Evolutionary conservation across 2,113 vertebrate species (phyloP).

Genomic region (Tor tambroides): DNA sequence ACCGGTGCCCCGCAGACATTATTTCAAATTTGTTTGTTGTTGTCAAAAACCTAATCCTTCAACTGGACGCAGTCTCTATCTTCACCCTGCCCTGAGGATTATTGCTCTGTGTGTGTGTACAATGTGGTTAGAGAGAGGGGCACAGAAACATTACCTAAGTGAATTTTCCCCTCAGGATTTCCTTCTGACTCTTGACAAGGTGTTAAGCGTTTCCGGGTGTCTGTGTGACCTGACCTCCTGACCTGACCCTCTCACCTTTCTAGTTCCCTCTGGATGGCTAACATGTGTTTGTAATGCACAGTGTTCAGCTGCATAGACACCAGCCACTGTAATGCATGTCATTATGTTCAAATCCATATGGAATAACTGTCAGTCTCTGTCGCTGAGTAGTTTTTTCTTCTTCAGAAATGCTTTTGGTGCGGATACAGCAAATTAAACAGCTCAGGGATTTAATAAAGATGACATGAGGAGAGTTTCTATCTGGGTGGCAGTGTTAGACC

Average conservation of each 20-base stretch:
- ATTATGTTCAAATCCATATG: neutral
- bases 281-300: neutral
- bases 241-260: slow-evolving; percentile 63
- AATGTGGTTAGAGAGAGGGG: slow-evolving; percentile 49
- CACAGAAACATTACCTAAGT: slow-evolving; percentile 60
- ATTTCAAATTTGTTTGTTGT: slow-evolving; percentile 38
- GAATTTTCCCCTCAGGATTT: slow-evolving; percentile 62
- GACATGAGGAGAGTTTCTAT: neutral
- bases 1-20: neutral
- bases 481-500: slow-evolving; percentile 59
- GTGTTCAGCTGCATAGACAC: slow-evolving; percentile 5
- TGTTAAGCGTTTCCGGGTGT: slow-evolving; percentile 71
- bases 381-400: neutral
- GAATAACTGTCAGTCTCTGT: neutral
- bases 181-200: slow-evolving; percentile 73
- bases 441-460: neutral
- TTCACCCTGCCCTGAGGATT: slow-evolving; percentile 27
- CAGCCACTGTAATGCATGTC: slow-evolving; percentile 8
- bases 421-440: neutral
- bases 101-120: slow-evolving; percentile 50
- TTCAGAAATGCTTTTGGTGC: neutral
- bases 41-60: slow-evolving; percentile 46
- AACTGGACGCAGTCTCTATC: slow-evolving; percentile 54
- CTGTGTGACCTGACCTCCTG: slow-evolving; percentile 66
- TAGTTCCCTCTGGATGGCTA: neutral